Percentiles rank a stretch among this genome's conserved stretches.
Conservation (phyloP, 1,140 invertebrate species). For the Drosophila nebulosa region DNA sequence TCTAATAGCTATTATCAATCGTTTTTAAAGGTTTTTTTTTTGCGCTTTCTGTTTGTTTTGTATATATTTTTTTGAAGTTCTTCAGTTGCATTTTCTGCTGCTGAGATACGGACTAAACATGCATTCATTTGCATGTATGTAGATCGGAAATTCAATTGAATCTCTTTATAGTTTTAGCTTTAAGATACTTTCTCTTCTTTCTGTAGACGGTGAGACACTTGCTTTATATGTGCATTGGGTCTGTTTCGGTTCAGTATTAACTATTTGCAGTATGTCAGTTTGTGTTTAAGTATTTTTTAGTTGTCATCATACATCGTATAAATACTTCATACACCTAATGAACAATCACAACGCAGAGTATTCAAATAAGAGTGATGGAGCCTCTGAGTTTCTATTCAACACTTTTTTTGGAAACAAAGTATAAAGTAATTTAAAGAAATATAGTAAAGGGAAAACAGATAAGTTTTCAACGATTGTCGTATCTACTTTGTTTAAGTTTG, state of each 20-base stretch:
- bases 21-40: conserved; percentile 58
- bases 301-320: conserved; percentile 24
- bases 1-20: conserved; percentile 81
- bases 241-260: not conserved
- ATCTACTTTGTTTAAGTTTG: conserved; percentile 48
- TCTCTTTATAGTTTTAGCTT: not conserved
- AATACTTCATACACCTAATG: conserved; percentile 69
- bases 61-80: conserved; percentile 57
- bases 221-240: not conserved
- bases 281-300: conserved; percentile 35
- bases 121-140: not conserved
- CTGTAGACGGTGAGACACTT: not conserved
- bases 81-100: conserved; percentile 48
- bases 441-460: conserved; percentile 34
- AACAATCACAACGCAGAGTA: conserved; percentile 81
- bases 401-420: conserved; percentile 26
- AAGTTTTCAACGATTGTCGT: conserved; percentile 64
- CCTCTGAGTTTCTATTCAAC: conserved; percentile 48
- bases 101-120: conserved; percentile 5
- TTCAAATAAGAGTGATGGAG: conserved; percentile 64
- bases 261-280: conserved; percentile 31
- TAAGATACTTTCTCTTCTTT: not conserved
- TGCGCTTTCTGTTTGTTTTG: not conserved
- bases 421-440: conserved; percentile 19
- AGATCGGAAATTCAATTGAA: not conserved